Evolutionary conservation across 2,113 vertebrate species (phyloP).

Genomic region (Paracanthobrama guichenoti): DNA sequence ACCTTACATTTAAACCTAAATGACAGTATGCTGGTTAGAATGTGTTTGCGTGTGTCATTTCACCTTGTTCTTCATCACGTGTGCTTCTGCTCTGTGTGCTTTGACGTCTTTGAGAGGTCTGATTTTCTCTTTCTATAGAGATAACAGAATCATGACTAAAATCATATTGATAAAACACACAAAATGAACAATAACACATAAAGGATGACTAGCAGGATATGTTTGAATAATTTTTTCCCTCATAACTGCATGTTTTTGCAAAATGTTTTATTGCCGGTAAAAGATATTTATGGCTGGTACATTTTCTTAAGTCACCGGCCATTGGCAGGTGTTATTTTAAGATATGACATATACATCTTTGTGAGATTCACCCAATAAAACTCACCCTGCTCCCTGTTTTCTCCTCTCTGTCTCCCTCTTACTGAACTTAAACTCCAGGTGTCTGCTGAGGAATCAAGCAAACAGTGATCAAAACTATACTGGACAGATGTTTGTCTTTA

Average conservation of each 20-base stretch:
- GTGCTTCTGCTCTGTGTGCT: conserved; percentile 37
- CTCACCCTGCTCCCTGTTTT: conserved; percentile 47
- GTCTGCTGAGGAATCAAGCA: conserved; percentile 41
- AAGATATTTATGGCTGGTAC: too few species aligned
- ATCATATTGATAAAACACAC: neutral
- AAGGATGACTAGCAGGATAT: neutral
- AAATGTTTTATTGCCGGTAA: too few species aligned
- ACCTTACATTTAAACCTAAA: neutral
- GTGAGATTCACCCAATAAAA: neutral
- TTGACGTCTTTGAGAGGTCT: conserved; percentile 9
- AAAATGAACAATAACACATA: neutral
- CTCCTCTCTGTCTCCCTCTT: conserved; percentile 26
- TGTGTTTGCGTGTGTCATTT: neutral
- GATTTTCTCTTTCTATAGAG: conserved; percentile 34
- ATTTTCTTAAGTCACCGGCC: too few species aligned
- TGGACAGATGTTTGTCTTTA: neutral
- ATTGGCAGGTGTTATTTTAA: too few species aligned
- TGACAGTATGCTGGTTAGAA: neutral
- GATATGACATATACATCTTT: neutral
- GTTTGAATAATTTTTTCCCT: too few species aligned
- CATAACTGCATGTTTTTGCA: too few species aligned
- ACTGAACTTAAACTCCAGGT: conserved; percentile 28
- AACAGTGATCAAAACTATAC: neutral
- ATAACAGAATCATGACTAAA: neutral
- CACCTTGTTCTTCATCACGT: conserved; percentile 35